phyloP scores from a whole-genome alignment of 1,140 invertebrate genomes.

The Atta colombica region DNA sequence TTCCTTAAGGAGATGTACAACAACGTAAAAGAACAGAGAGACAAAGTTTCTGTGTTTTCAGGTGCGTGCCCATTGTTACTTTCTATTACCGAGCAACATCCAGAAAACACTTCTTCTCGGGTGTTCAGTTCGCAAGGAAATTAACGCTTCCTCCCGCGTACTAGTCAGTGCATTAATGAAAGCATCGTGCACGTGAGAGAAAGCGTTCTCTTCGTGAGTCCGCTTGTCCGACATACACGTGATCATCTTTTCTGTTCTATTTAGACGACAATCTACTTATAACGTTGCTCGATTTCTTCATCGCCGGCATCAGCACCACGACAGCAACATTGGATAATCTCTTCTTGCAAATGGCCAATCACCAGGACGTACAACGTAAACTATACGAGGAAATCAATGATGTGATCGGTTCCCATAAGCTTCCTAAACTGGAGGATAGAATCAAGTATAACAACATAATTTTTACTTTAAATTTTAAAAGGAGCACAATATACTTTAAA shows the following conservation, averaged over 20 bases:
- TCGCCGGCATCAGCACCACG: constrained; percentile 92
- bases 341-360: constrained; percentile 89
- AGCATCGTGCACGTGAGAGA: constrained; percentile 27
- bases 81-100: not conserved
- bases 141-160: constrained; percentile 11
- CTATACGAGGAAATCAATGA: constrained; percentile 89
- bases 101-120: not conserved
- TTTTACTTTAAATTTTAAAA: not conserved
- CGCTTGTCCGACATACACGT: not conserved
- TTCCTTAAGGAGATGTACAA: constrained; percentile 91
- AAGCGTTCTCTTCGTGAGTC: constrained; percentile 9
- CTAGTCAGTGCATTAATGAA: not conserved
- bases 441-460: constrained; percentile 76
- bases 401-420: constrained; percentile 83
- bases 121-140: constrained; percentile 1
- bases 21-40: not conserved
- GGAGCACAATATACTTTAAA: no score
- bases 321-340: constrained; percentile 91
- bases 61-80: constrained; percentile 82
- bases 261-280: constrained; percentile 90
- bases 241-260: not conserved
- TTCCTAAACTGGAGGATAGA: constrained; percentile 84
- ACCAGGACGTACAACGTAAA: constrained; percentile 90
- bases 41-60: constrained; percentile 87
- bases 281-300: constrained; percentile 91